Evolutionary conservation across 2,888 invertebrate genomes (phyloP), one percentile per base, ranked within the genome.

Genomic region (Biston stratarius): DNA sequence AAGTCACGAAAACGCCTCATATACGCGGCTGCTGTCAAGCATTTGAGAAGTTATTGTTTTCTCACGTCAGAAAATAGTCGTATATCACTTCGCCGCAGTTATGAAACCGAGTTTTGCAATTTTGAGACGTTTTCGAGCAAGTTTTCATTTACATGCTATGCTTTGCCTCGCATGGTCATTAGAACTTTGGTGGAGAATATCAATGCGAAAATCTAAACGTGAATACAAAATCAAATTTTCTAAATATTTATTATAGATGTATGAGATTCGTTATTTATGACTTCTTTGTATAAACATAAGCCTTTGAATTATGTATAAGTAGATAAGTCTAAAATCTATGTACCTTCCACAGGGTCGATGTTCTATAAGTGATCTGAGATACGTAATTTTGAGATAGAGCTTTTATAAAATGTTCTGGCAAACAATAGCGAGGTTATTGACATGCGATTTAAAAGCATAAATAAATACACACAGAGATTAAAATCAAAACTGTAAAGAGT

Each of bases 21-120:
- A 52, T 47, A 14, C 33, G 33, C 10, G 33, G 33, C 49, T 49
- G 49, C 49, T 36, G n/a, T 70, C 73, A 73, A 79, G 74, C 77
- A 79, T 80, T 81, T 74, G 74, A 79, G 75, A 80, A 88, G 85
- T 87, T 90, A 89, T 90, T 88, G 89, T 89, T 89, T 89, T 87
- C 85, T 69, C 81, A 72, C 85, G 88, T 86, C 88, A 87, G 76
- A 77, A 67, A 69, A 77, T 84, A 84, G 15, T 53, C 52, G 88
- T 87, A 85, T 88, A 89, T 88, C 77, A 84, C 79, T 80, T 77
- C 76, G 72, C 77, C 73, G 47, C 82, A 83, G 80, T 83, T 83
- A 86, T 83, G 81, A 83, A 83, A 83, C 78, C 71, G 75, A 59
- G 60, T 60, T 51, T 62, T 33, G 51, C 42, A 38, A 36, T 61